Base-by-base conservation (phyloP, 2,888 invertebrate genomes). In the Ophioninae sp. region DNA sequence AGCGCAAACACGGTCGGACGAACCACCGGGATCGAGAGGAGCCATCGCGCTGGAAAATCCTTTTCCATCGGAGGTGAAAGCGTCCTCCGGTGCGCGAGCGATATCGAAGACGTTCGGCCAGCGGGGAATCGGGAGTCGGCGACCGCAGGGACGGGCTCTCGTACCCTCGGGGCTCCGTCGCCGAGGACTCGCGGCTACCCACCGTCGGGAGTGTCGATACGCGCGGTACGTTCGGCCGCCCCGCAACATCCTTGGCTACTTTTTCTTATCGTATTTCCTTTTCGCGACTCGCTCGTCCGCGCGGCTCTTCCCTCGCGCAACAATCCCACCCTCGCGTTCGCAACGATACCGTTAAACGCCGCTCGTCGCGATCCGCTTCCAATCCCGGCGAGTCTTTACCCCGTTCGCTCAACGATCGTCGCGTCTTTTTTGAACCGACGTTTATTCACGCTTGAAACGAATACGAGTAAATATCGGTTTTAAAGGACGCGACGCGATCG, bases 151-250 rank as follows among this genome's bases (percentile, higher is more conserved):
- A 73, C 75, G 69, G 76, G 73, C 62, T 80, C 76, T 61, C 83
- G 50, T 50, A 30, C 67, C 50, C 65, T 65, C 61, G 76, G 37
- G 73, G 44, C 62, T 77, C 37, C 70, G 75, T 50, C 59, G 30
- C 41, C 41, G 73, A 62, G 50, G 59, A 75, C 37, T 75, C 56
- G 64, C 72, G 76, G 67, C 67, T 75, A 80, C 73, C 67, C 70
- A 41, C 73, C 76, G 79, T 73, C 72, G 68, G 62, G 69, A 68
- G 62, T 73, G 81, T 83, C 83, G 81, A 83, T 83, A 83, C 83
- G n/a, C n/a, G n/a, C n/a, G 77, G 20, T 83, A 77, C 65, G 44
- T 62, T 65, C 65, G 69, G 73, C 75, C 75, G 37, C 17, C 74
- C 65, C 69, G 56, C 75, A 61, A 23, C 59, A 62, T 72, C 56